Evolutionary conservation across 2,113 vertebrate genomes (phyloP).

Genomic region (Bufo bufo): DNA sequence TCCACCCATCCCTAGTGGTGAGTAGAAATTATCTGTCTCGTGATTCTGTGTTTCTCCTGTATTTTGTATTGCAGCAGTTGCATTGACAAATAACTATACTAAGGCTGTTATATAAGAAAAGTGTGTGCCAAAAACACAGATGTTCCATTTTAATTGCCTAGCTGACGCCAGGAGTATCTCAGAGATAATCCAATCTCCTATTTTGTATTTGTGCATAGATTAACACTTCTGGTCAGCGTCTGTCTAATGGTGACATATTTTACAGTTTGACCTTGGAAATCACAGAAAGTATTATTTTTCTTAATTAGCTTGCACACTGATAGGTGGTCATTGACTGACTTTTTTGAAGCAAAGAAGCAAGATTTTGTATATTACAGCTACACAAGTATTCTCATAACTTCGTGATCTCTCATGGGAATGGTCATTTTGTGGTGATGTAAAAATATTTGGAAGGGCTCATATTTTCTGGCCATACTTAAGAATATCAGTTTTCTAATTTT

Average conservation of each 20-base stretch:
- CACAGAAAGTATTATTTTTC: neutral
- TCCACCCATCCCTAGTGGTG: too few relatives aligned
- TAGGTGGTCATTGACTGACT: neutral
- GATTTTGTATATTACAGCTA: neutral
- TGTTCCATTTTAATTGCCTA: constrained; percentile 51
- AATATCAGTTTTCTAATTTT: neutral
- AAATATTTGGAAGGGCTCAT: neutral
- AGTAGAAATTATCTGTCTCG: neutral
- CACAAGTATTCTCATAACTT: neutral
- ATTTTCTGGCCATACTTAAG: neutral
- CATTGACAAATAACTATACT: constrained; percentile 21
- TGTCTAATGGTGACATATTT: neutral
- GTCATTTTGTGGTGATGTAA: neutral
- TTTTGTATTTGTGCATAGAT: constrained; percentile 6
- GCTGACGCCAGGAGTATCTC: constrained; percentile 31
- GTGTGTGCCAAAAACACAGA: constrained; percentile 31
- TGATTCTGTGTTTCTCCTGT: constrained; percentile 5
- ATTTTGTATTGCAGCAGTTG: constrained; percentile 9
- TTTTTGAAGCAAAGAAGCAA: neutral
- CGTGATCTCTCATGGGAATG: neutral
- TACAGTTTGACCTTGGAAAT: constrained; percentile 13
- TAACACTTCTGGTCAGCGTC: constrained; percentile 23
- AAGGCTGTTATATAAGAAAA: constrained; percentile 6
- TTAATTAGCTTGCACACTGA: neutral
- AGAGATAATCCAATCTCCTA: constrained; percentile 22